Base-by-base conservation (phyloP, 53 echinoderm and acorn worm genomes). In the Patiria pectinifera region DNA sequence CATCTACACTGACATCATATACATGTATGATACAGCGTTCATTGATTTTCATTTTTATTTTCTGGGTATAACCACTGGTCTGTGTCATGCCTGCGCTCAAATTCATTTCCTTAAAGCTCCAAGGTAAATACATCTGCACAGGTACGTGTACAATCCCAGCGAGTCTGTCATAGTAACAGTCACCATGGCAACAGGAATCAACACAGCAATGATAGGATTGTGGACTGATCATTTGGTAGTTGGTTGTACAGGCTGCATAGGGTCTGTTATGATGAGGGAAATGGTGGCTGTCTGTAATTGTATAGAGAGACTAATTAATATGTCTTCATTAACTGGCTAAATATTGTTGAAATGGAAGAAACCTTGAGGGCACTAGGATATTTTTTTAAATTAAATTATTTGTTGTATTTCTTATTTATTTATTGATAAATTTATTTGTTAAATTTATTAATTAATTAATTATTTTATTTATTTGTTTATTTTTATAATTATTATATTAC, bases 121-220 rank as follows among this genome's bases (percentile, higher is more conserved):
- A 79, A 46, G 80, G 80, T 19, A 76, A 76, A 76, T 7, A 76
- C 48, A 16, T 45, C 9, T 11, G 47, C 4, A 76, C 46, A 12
- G 13, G 25, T 44, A 12, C 78, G 10, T 76, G 6, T 26, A 35
- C 5, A 53, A 53, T 53, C 53, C 53, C 35, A 35, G 35, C 1
- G 35, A 35, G 87, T 60, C 61, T 78, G 59, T 43, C 88, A 25
- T 88, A 25, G 78, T 4, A 78, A 88, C 88, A 62, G 58, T 88
- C 78, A 62, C 88, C 88, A 77, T 78, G 66, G 77, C 78, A 78
- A 74, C 74, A 74, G 10, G 74, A 21, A 24, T 74, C 74, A 74
- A 74, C 74, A 74, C 24, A 23, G 74, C 22, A 24, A 23, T 74
- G 10, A 10, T 24, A 10, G 23, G 74, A 24, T 3, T 74, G 24